phyloP scores from a whole-genome alignment of 2,888 invertebrate genomes.

The Lepidocyrtinus sp. region DNA sequence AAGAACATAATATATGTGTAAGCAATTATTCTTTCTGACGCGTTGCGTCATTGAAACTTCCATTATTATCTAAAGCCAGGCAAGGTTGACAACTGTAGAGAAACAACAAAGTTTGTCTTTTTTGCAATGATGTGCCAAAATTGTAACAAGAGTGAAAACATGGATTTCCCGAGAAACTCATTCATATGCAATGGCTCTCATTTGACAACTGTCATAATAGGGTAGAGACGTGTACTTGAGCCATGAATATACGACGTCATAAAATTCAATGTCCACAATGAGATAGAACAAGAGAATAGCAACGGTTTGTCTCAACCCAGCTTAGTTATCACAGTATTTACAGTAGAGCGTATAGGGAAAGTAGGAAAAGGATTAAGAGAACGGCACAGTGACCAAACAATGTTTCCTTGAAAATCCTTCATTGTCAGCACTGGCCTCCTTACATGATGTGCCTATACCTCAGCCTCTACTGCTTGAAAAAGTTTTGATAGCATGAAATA shows the following conservation, averaged over 20 bases:
- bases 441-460: too few relatives aligned
- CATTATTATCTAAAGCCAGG: too few relatives aligned
- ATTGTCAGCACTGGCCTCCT: not conserved
- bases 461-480: not conserved
- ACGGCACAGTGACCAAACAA: not conserved
- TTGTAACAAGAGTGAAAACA: too few relatives aligned
- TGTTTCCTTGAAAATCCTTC: not conserved
- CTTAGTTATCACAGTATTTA: not conserved
- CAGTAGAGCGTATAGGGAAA: not conserved
- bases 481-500: not conserved
- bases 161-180: not conserved
- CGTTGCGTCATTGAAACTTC: too few relatives aligned
- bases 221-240: conserved; percentile 32
- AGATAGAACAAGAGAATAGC: not conserved
- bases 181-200: conserved; percentile 32
- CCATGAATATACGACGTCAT: conserved; percentile 42
- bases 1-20: too few relatives aligned
- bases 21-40: too few relatives aligned
- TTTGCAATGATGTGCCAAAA: conserved; percentile 3
- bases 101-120: too few relatives aligned
- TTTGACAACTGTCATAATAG: conserved; percentile 49
- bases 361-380: too few relatives aligned
- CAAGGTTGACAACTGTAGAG: too few relatives aligned
- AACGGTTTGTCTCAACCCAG: not conserved
- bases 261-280: conserved; percentile 31